Evolutionary conservation across 2,888 invertebrate species (phyloP).

Genomic region (Drosophila pseudotalamancana): DNA sequence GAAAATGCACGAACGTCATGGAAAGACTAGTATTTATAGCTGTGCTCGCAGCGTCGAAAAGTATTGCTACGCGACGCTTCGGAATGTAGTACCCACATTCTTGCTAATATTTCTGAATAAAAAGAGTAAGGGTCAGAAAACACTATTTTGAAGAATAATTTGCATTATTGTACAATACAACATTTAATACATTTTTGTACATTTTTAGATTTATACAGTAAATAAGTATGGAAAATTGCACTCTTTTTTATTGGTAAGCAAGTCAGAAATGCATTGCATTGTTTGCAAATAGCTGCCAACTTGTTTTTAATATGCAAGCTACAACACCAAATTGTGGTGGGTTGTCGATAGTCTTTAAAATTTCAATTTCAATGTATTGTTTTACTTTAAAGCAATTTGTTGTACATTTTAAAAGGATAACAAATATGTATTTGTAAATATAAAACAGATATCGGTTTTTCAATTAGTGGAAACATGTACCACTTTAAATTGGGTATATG

Average conservation of each 20-base stretch:
- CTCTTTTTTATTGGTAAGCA: background rate
- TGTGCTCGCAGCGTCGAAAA: slow-evolving; percentile 16
- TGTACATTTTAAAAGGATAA: no score
- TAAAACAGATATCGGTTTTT: no score
- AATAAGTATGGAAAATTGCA: background rate
- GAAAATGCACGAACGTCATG: slow-evolving; percentile 27
- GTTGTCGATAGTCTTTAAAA: slow-evolving; percentile 1
- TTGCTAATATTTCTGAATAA: slow-evolving; percentile 17
- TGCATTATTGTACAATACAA: background rate
- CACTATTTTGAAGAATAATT: background rate
- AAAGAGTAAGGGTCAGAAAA: background rate
- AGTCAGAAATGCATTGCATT: slow-evolving; percentile 3
- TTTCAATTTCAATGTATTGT: no score
- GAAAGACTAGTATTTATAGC: slow-evolving; percentile 43
- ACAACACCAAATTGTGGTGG: background rate
- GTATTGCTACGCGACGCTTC: slow-evolving; percentile 40
- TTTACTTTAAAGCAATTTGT: no score
- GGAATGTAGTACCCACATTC: slow-evolving; percentile 31
- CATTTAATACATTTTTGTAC: background rate
- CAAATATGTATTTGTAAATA: no score
- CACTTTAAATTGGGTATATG: no score
- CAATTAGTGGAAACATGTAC: no score
- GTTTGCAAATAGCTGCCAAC: slow-evolving; percentile 32
- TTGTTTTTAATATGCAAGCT: background rate
- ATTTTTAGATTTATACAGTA: background rate